phyloP scores from a whole-genome alignment of 1,140 invertebrate genomes.

The Scaptomyza pallida region DNA sequence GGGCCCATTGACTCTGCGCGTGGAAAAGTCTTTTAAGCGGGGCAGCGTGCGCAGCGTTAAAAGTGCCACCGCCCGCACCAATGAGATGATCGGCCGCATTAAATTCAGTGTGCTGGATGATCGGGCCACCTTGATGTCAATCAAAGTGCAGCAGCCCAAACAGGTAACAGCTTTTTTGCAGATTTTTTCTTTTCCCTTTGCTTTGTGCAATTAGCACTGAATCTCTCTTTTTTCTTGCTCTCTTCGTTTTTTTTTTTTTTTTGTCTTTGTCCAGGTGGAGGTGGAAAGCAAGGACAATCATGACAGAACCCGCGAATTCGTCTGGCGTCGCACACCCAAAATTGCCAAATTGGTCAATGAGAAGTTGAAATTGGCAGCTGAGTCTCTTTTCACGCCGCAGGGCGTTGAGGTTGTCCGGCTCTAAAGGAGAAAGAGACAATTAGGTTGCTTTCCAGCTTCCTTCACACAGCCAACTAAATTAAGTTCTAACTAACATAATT shows the following conservation, averaged over 20 bases:
- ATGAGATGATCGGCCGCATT: constrained; percentile 92
- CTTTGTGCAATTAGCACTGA: constrained; percentile 51
- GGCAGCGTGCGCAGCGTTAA: constrained; percentile 89
- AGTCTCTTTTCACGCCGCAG: constrained; percentile 88
- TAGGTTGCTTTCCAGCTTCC: not conserved
- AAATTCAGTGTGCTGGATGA: constrained; percentile 90
- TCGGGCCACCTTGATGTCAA: constrained; percentile 91
- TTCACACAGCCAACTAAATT: constrained; percentile 38
- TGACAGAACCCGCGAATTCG: constrained; percentile 91
- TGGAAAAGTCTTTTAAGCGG: constrained; percentile 93
- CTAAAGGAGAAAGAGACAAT: constrained; percentile 29
- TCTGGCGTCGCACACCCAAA: constrained; percentile 91
- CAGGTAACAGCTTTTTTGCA: constrained; percentile 86
- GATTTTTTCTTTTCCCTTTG: not conserved
- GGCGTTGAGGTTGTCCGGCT: constrained; percentile 76
- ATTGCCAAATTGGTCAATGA: constrained; percentile 92
- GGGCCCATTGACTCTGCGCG: constrained; percentile 90
- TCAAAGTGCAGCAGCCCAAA: constrained; percentile 92
- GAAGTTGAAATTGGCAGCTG: constrained; percentile 90
- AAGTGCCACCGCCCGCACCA: constrained; percentile 92
- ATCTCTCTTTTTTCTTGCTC: constrained; percentile 8
- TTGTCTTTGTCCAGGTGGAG: constrained; percentile 88
- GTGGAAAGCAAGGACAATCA: constrained; percentile 92
- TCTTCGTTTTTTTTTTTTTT: too few relatives aligned
- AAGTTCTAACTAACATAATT: constrained; percentile 60